Base-by-base conservation (phyloP, 2,888 invertebrate species). In the Andrena dorsata region DNA sequence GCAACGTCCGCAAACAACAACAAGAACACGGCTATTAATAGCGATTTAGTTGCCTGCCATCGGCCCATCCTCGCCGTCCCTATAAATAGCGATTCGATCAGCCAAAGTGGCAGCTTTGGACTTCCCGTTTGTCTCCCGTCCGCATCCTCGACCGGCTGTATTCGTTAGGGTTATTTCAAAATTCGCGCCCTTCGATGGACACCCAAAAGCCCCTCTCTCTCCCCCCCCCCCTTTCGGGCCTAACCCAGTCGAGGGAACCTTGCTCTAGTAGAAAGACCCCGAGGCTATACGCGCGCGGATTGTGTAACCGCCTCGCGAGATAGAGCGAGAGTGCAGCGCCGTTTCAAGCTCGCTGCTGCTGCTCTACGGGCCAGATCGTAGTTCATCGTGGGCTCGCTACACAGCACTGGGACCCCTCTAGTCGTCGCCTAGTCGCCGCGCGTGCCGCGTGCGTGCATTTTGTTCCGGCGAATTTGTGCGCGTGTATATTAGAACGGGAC, bases 271-370 rank as follows among this genome's bases (percentile, higher is more conserved):
- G 49, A 58, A 30, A 10, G 26, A 41, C 56, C 47, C 47, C 47
- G 32, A 69, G 47, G 35, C 13, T 58, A 56, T 30, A 68, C 49
- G 26, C 66, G n/a, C 35, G 64, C 20, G 53, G 83, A 83, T 83
- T 83, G 83, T 83, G 78, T 83, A 84, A 84, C 72, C 51, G 30
- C 41, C 13, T 26, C 56, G 56, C 8, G 71, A 47, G 66, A 74
- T 64, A 73, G 76, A 66, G 73, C 83, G 86, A 74, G 68, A 87
- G 82, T 75, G 85, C 76, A 76, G 82, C 69, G 70, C 69, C 74
- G 73, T 68, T 82, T 83, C 86, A 32, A 32, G 47, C 56, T 72
- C 26, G 77, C 78, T 69, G 51, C 61, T 70, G 66, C 77, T 81
- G 73, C 86, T 79, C 77, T 56, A 60, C 76, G 47, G 56, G 70